phyloP scores from a whole-genome alignment of 2,113 vertebrate genomes.

The Collichthys lucidus region DNA sequence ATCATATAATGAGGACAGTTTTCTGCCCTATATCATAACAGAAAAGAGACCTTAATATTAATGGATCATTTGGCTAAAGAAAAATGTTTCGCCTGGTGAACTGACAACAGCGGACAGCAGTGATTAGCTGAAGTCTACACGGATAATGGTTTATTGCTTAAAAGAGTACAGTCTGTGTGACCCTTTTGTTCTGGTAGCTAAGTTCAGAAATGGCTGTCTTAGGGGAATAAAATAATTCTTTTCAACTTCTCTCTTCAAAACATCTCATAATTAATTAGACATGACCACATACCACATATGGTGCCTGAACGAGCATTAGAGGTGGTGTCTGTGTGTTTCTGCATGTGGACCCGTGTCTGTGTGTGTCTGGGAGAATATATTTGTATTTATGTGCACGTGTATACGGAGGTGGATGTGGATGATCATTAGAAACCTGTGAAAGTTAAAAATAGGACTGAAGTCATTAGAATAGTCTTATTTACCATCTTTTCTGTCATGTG shows the following conservation, averaged over 20 bases:
- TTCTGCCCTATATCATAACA: conserved; percentile 80
- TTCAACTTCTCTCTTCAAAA: conserved; percentile 72
- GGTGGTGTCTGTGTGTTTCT: conserved; percentile 19
- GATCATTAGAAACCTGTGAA: conserved; percentile 32
- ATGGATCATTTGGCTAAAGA: conserved; percentile 77
- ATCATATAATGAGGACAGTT: conserved; percentile 85
- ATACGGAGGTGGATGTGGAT: conserved; percentile 1
- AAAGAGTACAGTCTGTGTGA: conserved; percentile 34
- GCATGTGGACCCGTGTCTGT: background rate
- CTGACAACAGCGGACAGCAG: conserved; percentile 71
- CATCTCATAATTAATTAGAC: conserved; percentile 70
- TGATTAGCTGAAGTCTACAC: conserved; percentile 74
- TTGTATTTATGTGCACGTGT: conserved; percentile 10
- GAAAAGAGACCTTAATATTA: conserved; percentile 74
- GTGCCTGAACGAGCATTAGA: conserved; percentile 19
- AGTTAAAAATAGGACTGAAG: conserved; percentile 9
- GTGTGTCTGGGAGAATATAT: background rate
- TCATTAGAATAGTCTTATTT: conserved; percentile 18
- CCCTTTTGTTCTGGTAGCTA: conserved; percentile 57
- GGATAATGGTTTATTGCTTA: conserved; percentile 64
- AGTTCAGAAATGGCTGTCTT: conserved; percentile 60
- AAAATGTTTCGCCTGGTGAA: conserved; percentile 69
- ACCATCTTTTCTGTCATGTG: conserved; percentile 6
- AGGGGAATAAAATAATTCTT: conserved; percentile 65
- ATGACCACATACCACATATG: conserved; percentile 59